Base-by-base conservation (phyloP, 2,797 vertebrate genomes). In the Lutjanus argentimaculatus region DNA sequence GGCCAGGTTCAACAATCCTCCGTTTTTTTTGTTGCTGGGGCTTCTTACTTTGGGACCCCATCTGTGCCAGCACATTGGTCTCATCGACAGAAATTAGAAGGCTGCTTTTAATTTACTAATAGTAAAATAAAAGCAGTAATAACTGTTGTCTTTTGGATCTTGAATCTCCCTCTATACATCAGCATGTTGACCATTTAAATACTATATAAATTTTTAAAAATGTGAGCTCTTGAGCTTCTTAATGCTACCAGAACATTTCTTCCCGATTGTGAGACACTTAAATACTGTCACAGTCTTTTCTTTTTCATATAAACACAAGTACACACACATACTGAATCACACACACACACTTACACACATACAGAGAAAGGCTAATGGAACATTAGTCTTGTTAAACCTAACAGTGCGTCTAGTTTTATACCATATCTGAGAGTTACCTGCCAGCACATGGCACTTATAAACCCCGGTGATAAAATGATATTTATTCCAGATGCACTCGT, bases 401-500 rank as follows among this genome's bases (percentile, higher is more conserved):
- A 93, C 93, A 80, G 85, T 53, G 88, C 80, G 64, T 90, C 87
- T 67, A 85, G 67, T 91, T 93, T 93, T 88, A 90, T 90, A 73
- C 66, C 83, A 89, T 90, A 90, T 91, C 84, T 90, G 88, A 93
- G 89, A 71, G 85, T 86, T 89, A 92, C 90, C 90, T 92, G 88
- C 87, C 91, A 92, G 91, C 82, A 77, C 85, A 79, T 67, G 65
- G 77, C 46, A 79, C 89, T 83, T 86, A 84, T 92, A 93, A 93
- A 93, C 85, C 82, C 71, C 7, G 58, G 88, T 87, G 89, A 93
- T 93, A 90, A 93, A 92, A 91, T 76, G 22, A 86, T 90, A 94
- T 93, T 93, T 89, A 90, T 92, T 92, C 92, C 93, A 94, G 90
- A 94, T 91, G 92, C 80, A 80, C 71, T 81, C 65, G 66, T 85